Conservation (phyloP, 2,797 vertebrate genomes). For the Glyptemys insculpta region DNA sequence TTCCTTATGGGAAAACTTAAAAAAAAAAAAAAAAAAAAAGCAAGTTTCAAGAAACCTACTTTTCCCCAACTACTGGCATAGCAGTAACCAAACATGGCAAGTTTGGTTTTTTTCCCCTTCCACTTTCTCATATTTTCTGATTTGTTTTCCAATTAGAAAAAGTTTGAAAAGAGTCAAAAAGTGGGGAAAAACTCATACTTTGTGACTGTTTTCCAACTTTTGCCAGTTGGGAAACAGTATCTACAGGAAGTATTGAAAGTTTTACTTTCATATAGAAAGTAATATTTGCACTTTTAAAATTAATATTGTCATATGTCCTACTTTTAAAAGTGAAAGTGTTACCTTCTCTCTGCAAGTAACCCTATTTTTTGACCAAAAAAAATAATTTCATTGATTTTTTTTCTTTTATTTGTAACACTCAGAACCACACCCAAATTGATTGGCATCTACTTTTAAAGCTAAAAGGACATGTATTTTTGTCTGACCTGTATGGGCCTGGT, state of each 20-base stretch:
- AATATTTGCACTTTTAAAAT: conserved; percentile 14
- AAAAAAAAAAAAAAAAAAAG: neutral
- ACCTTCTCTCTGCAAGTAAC: neutral
- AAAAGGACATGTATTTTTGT: neutral
- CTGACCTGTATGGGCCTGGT: neutral
- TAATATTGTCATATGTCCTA: neutral
- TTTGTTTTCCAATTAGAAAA: neutral
- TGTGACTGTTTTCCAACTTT: conserved; percentile 11
- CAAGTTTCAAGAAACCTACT: neutral
- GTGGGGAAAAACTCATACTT: neutral
- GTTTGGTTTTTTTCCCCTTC: neutral
- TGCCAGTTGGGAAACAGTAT: neutral
- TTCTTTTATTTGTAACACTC: neutral
- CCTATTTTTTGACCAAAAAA: neutral
- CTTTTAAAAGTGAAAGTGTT: neutral
- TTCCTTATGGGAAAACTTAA: neutral
- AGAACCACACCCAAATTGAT: neutral
- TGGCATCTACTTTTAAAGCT: neutral
- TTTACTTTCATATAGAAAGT: neutral
- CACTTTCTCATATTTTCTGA: neutral
- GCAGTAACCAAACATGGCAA: neutral
- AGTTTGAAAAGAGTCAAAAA: conserved; percentile 16
- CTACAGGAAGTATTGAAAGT: neutral
- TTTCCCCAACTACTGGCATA: neutral
- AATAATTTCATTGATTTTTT: neutral